Base-by-base conservation (phyloP, 1,140 invertebrate species). In the Calosoma granatense region DNA sequence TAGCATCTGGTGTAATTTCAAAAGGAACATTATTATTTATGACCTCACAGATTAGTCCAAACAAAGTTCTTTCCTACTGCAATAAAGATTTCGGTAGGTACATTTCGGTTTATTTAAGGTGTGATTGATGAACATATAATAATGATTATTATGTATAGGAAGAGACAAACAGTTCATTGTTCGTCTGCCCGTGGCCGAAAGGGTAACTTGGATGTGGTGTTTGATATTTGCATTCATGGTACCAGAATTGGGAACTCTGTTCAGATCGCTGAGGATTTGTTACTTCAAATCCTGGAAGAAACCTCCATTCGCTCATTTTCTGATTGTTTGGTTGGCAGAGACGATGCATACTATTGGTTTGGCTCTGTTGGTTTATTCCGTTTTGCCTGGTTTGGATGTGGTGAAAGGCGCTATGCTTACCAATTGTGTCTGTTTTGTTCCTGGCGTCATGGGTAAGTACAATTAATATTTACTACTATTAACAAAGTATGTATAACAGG, bases 401-500 rank as follows among this genome's bases (percentile, higher is more conserved):
- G 84, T 96, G 26, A 90, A 93, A 73, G 92, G 90, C 1, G 86
- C 92, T 9, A 93, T 97, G 88, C 74, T 97, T 21, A 94, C 94
- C 4, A 96, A 94, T 72, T 95, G 90, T 65, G 81, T 97, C 15
- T 95, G 90, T 70, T 85, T 95, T 52, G 75, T 96, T 2, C 94
- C 94, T 0, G 85, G 84, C 39, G 72, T 90, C n/a, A 72, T 88
- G 41, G 81, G 84, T 83, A 73, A 72, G 67, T 65, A 26, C n/a
- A 14, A 22, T 43, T 30, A 51, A 58, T 19, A 30, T 39, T n/a
- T 20, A n/a, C n/a, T n/a, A n/a, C n/a, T n/a, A n/a, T n/a, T n/a
- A n/a, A n/a, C 15, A 23, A 26, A 19, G 20, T 12, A 57, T 14
- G 22, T 21, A 53, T 51, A 26, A 1, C 11, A 23, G n/a, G n/a